Percentiles rank a stretch among this genome's conserved stretches.
Evolutionary conservation across 1,140 invertebrate genomes (phyloP).

Genomic region (Ceratoteleas bidentatus): DNA sequence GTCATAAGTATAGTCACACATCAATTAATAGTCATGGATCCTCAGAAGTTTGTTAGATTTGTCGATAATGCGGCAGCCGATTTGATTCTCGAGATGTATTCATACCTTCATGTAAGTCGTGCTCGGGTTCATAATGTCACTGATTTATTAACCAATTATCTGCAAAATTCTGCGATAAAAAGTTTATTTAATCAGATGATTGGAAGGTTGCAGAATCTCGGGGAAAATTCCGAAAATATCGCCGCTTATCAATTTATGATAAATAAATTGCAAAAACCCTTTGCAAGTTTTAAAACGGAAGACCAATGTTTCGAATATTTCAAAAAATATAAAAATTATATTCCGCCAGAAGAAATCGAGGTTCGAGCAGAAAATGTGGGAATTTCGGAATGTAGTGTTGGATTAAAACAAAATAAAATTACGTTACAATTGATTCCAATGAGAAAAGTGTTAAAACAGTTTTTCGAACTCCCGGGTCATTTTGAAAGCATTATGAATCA

Average conservation of each 20-base stretch:
- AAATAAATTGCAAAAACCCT: slow-evolving; percentile 7
- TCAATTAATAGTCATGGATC: slow-evolving; percentile 10
- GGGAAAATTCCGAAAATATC: slow-evolving; percentile 6
- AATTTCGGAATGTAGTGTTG: neutral
- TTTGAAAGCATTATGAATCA: slow-evolving; percentile 17
- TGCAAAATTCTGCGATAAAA: slow-evolving; percentile 20
- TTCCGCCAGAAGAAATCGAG: slow-evolving; percentile 25
- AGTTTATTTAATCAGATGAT: slow-evolving; percentile 20
- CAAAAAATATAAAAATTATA: slow-evolving; percentile 18
- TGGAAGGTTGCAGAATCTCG: slow-evolving; percentile 10
- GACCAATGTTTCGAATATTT: slow-evolving; percentile 23
- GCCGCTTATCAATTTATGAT: slow-evolving; percentile 10
- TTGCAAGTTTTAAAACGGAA: slow-evolving; percentile 27
- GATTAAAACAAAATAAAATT: slow-evolving; percentile 7
- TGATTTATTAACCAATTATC: slow-evolving; percentile 18
- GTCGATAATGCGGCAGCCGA: slow-evolving; percentile 15
- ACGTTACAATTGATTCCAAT: slow-evolving; percentile 26
- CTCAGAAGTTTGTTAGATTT: slow-evolving; percentile 9
- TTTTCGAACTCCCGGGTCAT: slow-evolving; percentile 29
- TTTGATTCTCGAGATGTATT: too few species aligned
- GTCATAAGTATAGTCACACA: neutral
- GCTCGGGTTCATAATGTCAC: slow-evolving; percentile 20
- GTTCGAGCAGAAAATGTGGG: slow-evolving; percentile 9
- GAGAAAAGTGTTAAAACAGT: slow-evolving; percentile 17
- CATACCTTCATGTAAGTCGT: slow-evolving; percentile 24